Conservation (phyloP, 2,888 invertebrate genomes). For the Scaptomyza reducta region DNA sequence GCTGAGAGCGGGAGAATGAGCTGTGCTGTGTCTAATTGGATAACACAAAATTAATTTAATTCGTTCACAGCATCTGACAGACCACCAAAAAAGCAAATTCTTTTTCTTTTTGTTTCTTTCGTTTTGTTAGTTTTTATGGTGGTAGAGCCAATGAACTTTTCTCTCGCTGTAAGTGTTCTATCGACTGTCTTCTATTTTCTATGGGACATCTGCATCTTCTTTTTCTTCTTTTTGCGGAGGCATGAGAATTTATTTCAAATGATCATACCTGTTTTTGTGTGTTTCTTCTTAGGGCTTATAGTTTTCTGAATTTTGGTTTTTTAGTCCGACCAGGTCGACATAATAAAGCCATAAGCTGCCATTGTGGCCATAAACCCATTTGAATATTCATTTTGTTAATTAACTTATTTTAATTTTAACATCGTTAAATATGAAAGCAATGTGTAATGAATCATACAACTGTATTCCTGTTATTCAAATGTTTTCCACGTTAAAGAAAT, state of each 20-base stretch:
- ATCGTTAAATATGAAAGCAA: conserved; percentile 69
- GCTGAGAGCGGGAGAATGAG: conserved; percentile 15
- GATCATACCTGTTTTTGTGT: conserved; percentile 53
- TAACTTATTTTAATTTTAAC: conserved; percentile 72
- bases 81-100: conserved; percentile 48
- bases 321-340: conserved; percentile 45
- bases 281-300: conserved; percentile 48
- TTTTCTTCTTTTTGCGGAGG: conserved; percentile 47
- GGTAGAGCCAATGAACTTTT: conserved; percentile 73
- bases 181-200: conserved; percentile 7
- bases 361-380: conserved; percentile 73
- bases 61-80: conserved; percentile 64
- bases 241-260: conserved; percentile 66
- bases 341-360: conserved; percentile 75
- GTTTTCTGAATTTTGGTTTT: conserved; percentile 53
- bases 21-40: conserved; percentile 71
- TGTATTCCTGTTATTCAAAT: background rate
- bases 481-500: background rate
- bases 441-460: too few species aligned
- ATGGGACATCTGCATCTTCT: conserved; percentile 29
- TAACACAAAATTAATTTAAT: conserved; percentile 70
- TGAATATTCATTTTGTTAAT: conserved; percentile 77
- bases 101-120: conserved; percentile 9
- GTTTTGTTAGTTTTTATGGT: conserved; percentile 53
- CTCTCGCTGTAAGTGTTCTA: conserved; percentile 42